Evolutionary conservation across 2,888 invertebrate species (phyloP).

Genomic region (Agrotis segetum): DNA sequence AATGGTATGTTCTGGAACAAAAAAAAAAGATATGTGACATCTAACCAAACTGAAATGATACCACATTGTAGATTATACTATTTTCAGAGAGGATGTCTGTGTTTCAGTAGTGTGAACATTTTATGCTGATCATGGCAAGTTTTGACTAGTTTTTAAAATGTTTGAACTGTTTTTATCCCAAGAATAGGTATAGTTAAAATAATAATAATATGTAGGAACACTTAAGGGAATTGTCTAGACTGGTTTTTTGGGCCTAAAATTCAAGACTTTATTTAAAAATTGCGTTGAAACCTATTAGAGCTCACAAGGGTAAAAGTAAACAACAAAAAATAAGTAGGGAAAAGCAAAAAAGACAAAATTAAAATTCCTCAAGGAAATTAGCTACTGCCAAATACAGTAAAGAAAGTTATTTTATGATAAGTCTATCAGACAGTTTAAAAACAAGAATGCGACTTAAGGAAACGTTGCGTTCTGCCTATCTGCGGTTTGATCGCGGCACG

Average conservation of each 20-base stretch:
- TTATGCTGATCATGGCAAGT: too few relatives aligned
- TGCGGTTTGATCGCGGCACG: conserved; percentile 45
- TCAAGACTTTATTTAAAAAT: not conserved
- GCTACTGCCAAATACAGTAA: conserved; percentile 1
- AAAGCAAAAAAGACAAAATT: not conserved
- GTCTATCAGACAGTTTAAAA: conserved; percentile 17
- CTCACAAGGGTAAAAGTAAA: not conserved
- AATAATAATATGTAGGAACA: not conserved
- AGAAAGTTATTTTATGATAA: conserved; percentile 20
- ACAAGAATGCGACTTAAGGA: conserved; percentile 43
- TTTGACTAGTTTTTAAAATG: too few relatives aligned
- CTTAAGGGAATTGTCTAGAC: not conserved
- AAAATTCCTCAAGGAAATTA: not conserved
- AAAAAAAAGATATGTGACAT: too few relatives aligned
- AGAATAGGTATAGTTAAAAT: too few relatives aligned
- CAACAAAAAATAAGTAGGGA: not conserved
- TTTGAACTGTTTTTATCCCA: too few relatives aligned
- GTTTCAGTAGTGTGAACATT: too few relatives aligned
- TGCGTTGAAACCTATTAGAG: not conserved
- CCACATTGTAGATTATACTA: too few relatives aligned
- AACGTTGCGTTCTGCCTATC: conserved; percentile 55
- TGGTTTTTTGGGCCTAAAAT: not conserved
- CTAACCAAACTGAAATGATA: too few relatives aligned
- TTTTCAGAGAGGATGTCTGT: too few relatives aligned
- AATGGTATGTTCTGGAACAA: too few relatives aligned